Evolutionary conservation across 1,140 invertebrate genomes (phyloP).

Genomic region (Tetragnatha versicolor): DNA sequence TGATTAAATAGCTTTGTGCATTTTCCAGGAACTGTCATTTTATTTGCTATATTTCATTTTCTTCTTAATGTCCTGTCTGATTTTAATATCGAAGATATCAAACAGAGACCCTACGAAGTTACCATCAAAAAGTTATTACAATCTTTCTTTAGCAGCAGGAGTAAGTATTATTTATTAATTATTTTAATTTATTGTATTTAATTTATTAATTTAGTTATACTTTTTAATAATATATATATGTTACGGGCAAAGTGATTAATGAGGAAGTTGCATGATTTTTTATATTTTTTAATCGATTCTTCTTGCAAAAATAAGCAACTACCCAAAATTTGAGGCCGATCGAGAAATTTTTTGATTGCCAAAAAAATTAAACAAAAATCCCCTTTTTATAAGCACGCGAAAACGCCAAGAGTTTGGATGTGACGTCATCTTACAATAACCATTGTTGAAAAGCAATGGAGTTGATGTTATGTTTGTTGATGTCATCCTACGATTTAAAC

Average conservation of each 20-base stretch:
- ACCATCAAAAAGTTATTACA: not conserved
- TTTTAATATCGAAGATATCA: not conserved
- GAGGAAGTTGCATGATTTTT: not conserved
- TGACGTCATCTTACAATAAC: too few species aligned
- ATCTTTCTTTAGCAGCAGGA: not conserved
- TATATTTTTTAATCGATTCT: not conserved
- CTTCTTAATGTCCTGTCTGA: not conserved
- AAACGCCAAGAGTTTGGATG: too few species aligned
- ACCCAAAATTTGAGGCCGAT: too few species aligned
- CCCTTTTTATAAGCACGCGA: too few species aligned
- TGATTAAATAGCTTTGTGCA: not conserved
- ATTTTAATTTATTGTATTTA: not conserved
- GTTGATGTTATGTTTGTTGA: too few species aligned
- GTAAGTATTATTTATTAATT: conserved; percentile 15
- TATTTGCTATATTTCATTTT: not conserved
- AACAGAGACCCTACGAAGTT: not conserved
- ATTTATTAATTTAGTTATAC: not conserved
- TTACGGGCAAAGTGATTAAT: not conserved
- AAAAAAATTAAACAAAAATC: too few species aligned
- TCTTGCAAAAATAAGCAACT: not conserved
- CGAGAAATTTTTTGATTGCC: too few species aligned
- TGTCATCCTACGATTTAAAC: too few species aligned
- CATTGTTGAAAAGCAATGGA: too few species aligned
- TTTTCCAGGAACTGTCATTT: conserved; percentile 1
- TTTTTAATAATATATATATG: not conserved